Percentiles rank a stretch among this genome's conserved stretches.
These are phyloP conservation scores for Archilochus colubris DNA, from an alignment of 2,113 vertebrate species.

Conservation along the genomic window DNA sequence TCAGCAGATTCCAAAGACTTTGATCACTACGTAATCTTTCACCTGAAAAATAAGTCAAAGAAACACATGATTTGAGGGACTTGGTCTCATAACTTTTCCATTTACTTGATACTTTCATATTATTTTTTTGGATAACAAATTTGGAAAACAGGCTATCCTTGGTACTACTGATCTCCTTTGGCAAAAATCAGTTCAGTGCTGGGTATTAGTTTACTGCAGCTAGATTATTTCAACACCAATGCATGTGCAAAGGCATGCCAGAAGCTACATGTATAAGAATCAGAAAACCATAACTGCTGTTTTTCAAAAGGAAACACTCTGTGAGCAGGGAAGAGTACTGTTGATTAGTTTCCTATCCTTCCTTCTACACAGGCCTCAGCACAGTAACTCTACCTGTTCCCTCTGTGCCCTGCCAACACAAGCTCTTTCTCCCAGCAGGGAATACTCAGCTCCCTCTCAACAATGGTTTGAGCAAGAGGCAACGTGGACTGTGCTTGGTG, in stretches of 20 bases:
- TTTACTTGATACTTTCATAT: neutral
- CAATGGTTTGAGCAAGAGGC: neutral
- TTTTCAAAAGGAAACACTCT: neutral
- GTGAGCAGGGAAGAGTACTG: neutral
- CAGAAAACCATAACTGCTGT: neutral
- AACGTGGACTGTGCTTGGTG: neutral
- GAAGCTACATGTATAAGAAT: neutral
- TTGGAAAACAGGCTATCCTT: neutral
- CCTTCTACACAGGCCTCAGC: neutral
- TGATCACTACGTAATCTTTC: too few species aligned
- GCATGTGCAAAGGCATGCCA: neutral
- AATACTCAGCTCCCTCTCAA: neutral
- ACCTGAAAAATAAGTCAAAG: too few species aligned
- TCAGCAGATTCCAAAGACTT: neutral
- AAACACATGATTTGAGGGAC: neutral
- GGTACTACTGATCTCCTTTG: neutral
- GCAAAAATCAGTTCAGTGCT: neutral
- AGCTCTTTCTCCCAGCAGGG: neutral
- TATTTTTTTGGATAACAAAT: neutral
- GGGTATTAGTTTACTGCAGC: neutral
- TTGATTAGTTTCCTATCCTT: neutral
- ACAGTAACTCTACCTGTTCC: neutral
- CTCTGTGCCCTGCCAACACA: neutral
- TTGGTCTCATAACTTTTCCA: neutral
- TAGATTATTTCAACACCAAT: neutral